Evolutionary conservation across 2,113 vertebrate species (phyloP), one percentile per base, ranked within the genome.

Genomic region (Columba janthina): DNA sequence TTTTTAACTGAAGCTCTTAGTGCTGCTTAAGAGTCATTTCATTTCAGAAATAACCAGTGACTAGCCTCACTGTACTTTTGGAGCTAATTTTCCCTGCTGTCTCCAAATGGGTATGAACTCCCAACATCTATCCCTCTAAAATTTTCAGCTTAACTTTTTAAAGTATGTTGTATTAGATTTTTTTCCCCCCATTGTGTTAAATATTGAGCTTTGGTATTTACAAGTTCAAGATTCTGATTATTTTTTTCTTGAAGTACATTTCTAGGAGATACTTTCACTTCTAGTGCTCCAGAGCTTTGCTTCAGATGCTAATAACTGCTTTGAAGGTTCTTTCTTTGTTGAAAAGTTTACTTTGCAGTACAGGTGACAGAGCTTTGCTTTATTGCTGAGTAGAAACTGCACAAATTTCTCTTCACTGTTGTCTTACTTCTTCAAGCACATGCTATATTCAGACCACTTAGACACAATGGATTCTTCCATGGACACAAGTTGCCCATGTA

Each of bases 131-230:
- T 60, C 53, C 16, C 34, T 94, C 22, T 12, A 75, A 96, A 96
- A 71, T 96, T 86, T 96, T 95, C 62, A 90, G 64, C 32, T 95
- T 97, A 81, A 87, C 58, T 85, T 93, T 89, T 66, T 10, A n/a
- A 88, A 81, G 51, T 77, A 66, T 65, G 46, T 92, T 94, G 71
- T 29, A 93, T 93, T 89, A 69, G 8, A 28, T 56, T 36, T 36
- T 7, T 71, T 86, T 40, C 72, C 94, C 46, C 54, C 21, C 31
- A 80, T 85, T 76, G 75, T 64, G 71, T 94, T 97, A 97, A 94
- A 97, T 93, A 95, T 86, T 92, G 94, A 97, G 89, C 89, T 92
- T 92, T 65, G 70, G 22, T 91, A 92, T 80, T 84, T 87, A 87
- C 54, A 58, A 88, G 46, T 79, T 93, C 94, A 89, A 66, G 95